These are phyloP conservation scores for Streblospio benedicti DNA, from an alignment of 1,140 invertebrate genomes.

Conservation along the genomic window DNA sequence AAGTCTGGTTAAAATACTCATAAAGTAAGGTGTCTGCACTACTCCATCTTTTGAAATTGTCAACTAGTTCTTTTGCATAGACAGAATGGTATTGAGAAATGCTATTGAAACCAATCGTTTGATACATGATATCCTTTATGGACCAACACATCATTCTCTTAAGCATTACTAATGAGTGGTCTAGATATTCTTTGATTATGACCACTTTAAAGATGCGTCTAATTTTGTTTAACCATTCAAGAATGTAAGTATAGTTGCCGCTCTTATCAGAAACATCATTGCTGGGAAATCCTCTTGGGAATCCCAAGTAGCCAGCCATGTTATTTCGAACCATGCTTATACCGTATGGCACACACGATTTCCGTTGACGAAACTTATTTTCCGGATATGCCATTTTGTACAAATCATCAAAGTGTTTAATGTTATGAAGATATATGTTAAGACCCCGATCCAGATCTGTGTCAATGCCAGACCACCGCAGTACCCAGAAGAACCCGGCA, in stretches of 20 bases:
- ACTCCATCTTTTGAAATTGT: not conserved
- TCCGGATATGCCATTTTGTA: too few relatives aligned
- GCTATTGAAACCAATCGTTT: too few relatives aligned
- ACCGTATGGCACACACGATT: slow-evolving; percentile 34
- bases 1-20: slow-evolving; percentile 10
- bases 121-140: slow-evolving; percentile 43
- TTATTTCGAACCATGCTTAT: slow-evolving; percentile 29
- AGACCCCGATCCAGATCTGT: too few relatives aligned
- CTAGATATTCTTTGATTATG: slow-evolving; percentile 52
- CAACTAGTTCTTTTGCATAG: not conserved
- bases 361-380: slow-evolving; percentile 9
- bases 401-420: slow-evolving; percentile 30
- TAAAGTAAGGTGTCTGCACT: not conserved
- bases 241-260: not conserved
- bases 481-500: too few relatives aligned
- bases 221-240: not conserved
- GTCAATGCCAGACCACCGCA: too few relatives aligned
- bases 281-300: not conserved
- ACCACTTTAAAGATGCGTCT: too few relatives aligned
- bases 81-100: not conserved
- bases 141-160: slow-evolving; percentile 50
- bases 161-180: slow-evolving; percentile 51
- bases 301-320: slow-evolving; percentile 2
- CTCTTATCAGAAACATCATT: not conserved
- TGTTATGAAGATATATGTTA: slow-evolving; percentile 32